Percentiles rank a stretch among this genome's conserved stretches.
Conservation (phyloP, 2,113 vertebrate species). For the Thunnus thynnus region DNA sequence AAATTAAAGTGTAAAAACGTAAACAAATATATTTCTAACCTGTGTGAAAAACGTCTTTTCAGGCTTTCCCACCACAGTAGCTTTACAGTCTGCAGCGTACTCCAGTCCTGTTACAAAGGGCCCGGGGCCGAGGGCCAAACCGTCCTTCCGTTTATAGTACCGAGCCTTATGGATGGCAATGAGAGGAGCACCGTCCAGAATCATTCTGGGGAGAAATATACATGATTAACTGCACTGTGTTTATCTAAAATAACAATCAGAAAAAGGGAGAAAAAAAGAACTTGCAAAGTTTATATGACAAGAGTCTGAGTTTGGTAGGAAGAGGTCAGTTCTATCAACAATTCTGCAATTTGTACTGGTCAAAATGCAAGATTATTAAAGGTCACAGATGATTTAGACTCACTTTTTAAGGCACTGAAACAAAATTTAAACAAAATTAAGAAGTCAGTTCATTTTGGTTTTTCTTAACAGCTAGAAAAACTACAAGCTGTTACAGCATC, state of each 20-base stretch:
- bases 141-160: constrained; percentile 94
- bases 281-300: neutral
- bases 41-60: constrained; percentile 93
- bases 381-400: neutral
- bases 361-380: neutral
- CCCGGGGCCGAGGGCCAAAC: constrained; percentile 94
- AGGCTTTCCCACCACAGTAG: constrained; percentile 94
- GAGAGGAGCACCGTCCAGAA: constrained; percentile 93
- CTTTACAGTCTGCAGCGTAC: constrained; percentile 89
- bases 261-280: neutral
- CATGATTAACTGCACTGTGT: neutral
- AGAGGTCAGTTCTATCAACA: too few relatives aligned
- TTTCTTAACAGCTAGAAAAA: too few relatives aligned
- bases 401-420: neutral
- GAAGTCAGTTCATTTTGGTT: too few relatives aligned
- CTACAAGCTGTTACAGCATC: neutral
- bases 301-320: too few relatives aligned
- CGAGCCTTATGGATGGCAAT: constrained; percentile 97
- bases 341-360: neutral
- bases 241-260: neutral
- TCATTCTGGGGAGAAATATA: constrained; percentile 81
- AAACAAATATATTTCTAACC: constrained; percentile 76
- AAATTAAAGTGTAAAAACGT: neutral
- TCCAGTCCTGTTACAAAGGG: constrained; percentile 94
- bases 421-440: neutral